These are phyloP conservation scores for Ciconia stormi DNA, from an alignment of 2,113 vertebrate genomes.

Conservation along the genomic window DNA sequence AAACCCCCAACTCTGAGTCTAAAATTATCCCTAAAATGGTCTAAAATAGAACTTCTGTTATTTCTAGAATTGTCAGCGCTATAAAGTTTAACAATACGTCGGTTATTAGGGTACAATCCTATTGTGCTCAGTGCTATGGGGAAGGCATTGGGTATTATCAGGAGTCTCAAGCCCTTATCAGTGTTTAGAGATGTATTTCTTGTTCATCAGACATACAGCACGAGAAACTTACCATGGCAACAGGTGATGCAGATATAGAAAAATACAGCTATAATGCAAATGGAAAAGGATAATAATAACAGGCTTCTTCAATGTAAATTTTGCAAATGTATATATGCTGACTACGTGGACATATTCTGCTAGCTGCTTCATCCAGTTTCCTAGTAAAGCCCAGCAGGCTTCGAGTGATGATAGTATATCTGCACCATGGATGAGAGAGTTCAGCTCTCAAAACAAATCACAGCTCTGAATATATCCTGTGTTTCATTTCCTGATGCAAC, in stretches of 20 bases:
- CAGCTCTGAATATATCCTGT: not conserved
- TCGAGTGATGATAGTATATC: not conserved
- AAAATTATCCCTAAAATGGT: not conserved
- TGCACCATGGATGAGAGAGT: accelerated
- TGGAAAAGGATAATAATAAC: not conserved
- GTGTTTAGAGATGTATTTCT: not conserved
- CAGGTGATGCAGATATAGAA: not conserved
- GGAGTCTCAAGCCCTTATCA: not conserved
- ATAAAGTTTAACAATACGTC: not conserved
- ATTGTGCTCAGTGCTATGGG: not conserved
- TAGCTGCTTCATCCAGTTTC: not conserved
- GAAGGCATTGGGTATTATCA: not conserved
- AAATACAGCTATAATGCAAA: not conserved
- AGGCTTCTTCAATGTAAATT: not conserved
- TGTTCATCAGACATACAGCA: not conserved
- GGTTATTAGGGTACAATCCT: not conserved
- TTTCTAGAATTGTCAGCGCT: not conserved
- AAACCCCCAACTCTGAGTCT: not conserved
- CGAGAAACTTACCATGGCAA: not conserved
- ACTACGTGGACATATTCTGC: not conserved
- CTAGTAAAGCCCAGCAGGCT: not conserved
- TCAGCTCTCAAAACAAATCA: not conserved
- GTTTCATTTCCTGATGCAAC: not conserved
- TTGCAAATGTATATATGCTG: not conserved
- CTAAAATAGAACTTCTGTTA: not conserved